Conservation (phyloP, 2,888 invertebrate species). For the Melipona beecheii region DNA sequence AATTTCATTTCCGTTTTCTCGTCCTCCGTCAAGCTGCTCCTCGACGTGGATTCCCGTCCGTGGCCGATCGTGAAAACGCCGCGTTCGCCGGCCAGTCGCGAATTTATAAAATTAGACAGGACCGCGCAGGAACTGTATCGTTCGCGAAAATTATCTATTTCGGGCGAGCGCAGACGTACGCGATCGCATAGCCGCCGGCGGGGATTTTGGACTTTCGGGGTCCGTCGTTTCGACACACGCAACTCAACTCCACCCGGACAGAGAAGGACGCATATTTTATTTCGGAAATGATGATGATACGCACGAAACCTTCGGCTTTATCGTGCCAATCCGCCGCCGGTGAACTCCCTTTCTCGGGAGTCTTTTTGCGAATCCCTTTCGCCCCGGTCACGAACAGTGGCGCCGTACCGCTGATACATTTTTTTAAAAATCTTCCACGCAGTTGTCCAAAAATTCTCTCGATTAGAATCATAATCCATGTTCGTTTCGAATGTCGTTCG, state of each 20-base stretch:
- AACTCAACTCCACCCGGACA: constrained; percentile 34
- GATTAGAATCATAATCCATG: background rate
- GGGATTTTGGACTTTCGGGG: constrained; percentile 64
- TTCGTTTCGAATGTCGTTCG: background rate
- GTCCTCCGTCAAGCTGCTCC: constrained; percentile 6
- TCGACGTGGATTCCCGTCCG: constrained; percentile 12
- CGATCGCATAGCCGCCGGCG: constrained; percentile 60
- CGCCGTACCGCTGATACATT: constrained; percentile 3
- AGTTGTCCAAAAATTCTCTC: background rate
- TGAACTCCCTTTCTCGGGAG: constrained; percentile 17
- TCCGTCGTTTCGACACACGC: constrained; percentile 17
- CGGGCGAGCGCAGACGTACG: constrained; percentile 8
- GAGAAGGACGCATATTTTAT: constrained; percentile 70
- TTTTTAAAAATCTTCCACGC: background rate
- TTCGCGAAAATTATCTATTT: constrained; percentile 70
- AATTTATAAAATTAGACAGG: constrained; percentile 71
- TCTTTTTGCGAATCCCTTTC: constrained; percentile 15
- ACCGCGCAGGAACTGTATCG: constrained; percentile 46
- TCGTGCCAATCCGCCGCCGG: constrained; percentile 49
- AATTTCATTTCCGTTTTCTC: constrained; percentile 26
- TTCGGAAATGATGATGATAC: constrained; percentile 62
- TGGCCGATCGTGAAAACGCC: constrained; percentile 2
- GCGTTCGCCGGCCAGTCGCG: constrained; percentile 25
- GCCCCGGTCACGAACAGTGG: constrained; percentile 34
- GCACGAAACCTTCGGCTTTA: constrained; percentile 51